phyloP scores from a whole-genome alignment of 37 sponge, comb jelly and placozoan genomes.

The Crambe crambe region DNA sequence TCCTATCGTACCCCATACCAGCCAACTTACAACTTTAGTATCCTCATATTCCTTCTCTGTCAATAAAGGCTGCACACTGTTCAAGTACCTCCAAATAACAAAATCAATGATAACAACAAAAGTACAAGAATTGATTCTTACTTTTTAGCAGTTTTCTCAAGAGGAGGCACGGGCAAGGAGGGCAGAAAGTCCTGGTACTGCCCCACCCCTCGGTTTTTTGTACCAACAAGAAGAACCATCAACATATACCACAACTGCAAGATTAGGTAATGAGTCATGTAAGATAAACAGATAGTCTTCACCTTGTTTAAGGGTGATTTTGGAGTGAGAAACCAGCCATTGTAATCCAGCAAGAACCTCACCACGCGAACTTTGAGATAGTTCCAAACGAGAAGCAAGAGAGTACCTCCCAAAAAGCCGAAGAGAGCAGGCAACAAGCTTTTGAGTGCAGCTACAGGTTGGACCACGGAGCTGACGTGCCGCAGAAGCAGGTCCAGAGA shows the following conservation, averaged over 20 bases:
- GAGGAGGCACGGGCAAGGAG: constrained; percentile 69
- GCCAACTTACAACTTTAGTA: constrained; percentile 36
- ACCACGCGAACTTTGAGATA: constrained; percentile 49
- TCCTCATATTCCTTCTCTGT: constrained; percentile 56
- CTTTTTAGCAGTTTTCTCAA: constrained; percentile 64
- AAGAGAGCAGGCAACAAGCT: constrained; percentile 35
- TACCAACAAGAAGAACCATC: constrained; percentile 50
- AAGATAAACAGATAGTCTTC: background rate
- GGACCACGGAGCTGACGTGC: constrained; percentile 20
- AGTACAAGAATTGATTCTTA: constrained; percentile 1
- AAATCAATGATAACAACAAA: background rate
- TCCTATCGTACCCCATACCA: background rate
- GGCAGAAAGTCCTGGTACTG: constrained; percentile 71
- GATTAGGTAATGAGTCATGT: background rate
- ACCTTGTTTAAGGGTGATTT: constrained; percentile 57
- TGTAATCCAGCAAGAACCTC: constrained; percentile 52
- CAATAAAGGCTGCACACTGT: constrained; percentile 65
- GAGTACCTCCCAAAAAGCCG: constrained; percentile 57
- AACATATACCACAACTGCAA: constrained; percentile 67
- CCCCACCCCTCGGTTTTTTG: constrained; percentile 36
- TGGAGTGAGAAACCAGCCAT: constrained; percentile 75
- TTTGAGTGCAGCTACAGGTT: constrained; percentile 30
- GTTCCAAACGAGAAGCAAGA: constrained; percentile 49
- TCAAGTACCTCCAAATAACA: constrained; percentile 55
- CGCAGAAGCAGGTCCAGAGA: constrained; percentile 15